Evolutionary conservation across 92 coral and sea anemone species (phyloP), one percentile per base, ranked within the genome.

Genomic region (Parazoanthus darwini): DNA sequence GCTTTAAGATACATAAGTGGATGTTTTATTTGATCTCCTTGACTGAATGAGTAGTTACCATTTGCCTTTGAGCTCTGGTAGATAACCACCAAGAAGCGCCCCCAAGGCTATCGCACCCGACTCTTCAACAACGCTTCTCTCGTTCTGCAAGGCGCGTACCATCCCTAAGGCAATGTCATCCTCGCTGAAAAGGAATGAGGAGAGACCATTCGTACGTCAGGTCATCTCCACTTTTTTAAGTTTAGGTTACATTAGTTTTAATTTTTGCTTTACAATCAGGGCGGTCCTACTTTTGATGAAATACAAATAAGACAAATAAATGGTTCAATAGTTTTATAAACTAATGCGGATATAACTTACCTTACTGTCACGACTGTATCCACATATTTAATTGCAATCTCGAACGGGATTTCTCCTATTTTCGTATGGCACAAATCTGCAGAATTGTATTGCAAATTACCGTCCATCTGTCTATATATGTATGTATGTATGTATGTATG

Each of bases 1-100:
- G 4, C 42, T 39, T 39, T 2, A 39, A 39, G 42, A 39, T 4
- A 39, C 42, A 4, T 39, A 39, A 2, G 4, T 39, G 42, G 42
- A 2, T 39, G 4, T 39, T 39, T 39, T 2, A 39, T 39, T 39
- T 39, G 42, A 39, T 39, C 4, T 48, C 8, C 9, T 48, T 48
- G 51, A 48, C 59, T 54, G 16, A 13, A 11, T 13, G 18, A 13
- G 59, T 54, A 54, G 59, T 54, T 88, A 95, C 98, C 98, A 90
- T 92, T 95, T 95, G 39, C 95, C 96, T 68, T 91, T 90, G 85
- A 95, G 93, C 63, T 95, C 98, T 63, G 98, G 98, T n/a, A 95
- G 96, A 15, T 92, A 92, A n/a, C 96, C 96, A 26, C 96, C 96
- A 42, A 95, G 88, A 42, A 95, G 89, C 20, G 98, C 98, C 48